phyloP scores from a whole-genome alignment of 92 coral and sea anemone species.

The Heliopora coerulea region DNA sequence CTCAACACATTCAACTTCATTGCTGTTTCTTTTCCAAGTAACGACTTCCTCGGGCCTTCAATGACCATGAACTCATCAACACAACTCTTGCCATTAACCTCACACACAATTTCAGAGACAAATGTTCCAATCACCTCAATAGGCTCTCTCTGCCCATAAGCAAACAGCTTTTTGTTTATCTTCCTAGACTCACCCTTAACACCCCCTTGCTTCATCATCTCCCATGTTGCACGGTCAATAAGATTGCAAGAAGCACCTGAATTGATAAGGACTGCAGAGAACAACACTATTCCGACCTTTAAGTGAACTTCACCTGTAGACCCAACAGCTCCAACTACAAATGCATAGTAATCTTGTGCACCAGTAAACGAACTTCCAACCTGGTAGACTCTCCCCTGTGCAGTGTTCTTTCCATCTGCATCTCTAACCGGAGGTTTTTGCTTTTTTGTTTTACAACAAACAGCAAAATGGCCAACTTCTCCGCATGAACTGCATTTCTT shows the following conservation, averaged over 20 bases:
- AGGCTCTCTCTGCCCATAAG: conserved; percentile 20
- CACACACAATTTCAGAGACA: neutral
- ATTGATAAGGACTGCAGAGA: conserved; percentile 35
- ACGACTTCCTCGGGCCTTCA: conserved; percentile 43
- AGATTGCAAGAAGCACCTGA: conserved; percentile 44
- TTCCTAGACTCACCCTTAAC: conserved; percentile 36
- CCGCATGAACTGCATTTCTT: conserved; percentile 39
- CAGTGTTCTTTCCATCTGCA: neutral
- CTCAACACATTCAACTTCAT: conserved; percentile 37
- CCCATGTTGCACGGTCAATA: conserved; percentile 32
- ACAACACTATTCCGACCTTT: conserved; percentile 29
- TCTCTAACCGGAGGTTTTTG: conserved; percentile 8
- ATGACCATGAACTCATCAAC: conserved; percentile 43
- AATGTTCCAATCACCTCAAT: conserved; percentile 30
- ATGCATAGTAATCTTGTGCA: conserved; percentile 32
- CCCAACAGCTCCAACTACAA: neutral
- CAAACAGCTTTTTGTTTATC: conserved; percentile 17
- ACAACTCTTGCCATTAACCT: neutral
- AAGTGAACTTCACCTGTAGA: neutral
- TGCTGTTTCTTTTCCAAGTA: conserved; percentile 52
- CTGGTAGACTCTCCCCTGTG: conserved; percentile 6
- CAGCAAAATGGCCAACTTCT: conserved; percentile 43
- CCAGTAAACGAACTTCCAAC: conserved; percentile 23
- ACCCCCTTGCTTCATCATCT: conserved; percentile 28
- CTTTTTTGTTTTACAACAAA: conserved; percentile 18